Base-by-base conservation (phyloP, 64 coral and sea anemone species). In the Pocillopora verrucosa region DNA sequence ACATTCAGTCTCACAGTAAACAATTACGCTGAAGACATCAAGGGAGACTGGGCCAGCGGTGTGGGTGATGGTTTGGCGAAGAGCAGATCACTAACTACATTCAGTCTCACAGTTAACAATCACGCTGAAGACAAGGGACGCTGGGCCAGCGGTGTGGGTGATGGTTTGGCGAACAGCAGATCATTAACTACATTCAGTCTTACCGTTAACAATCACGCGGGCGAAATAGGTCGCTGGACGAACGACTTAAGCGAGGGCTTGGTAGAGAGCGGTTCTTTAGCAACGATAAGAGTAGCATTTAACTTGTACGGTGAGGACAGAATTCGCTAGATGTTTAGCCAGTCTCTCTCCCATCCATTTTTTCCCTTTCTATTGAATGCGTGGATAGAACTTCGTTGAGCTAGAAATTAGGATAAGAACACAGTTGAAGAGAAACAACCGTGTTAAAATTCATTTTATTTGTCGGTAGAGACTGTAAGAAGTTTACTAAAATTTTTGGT, bases 141-240 rank as follows among this genome's bases (percentile, higher is more conserved):
- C 3, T 77, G 75, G 75, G 37, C 16, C 1, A 0, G 5, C 0
- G 16, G 38, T 77, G 6, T 77, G 15, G 15, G 37, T 77, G 16
- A 58, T 0, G 38, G 13, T n/a, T 56, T 77, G 75, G 16, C 75
- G 45, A 56, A 6, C 15, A 77, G 22, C 75, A 41, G 16, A 19
- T 77, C 75, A 77, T 77, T 77, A 35, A 56, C 36, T 56, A 45
- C 35, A 77, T 77, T 77, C 37, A 77, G 16, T 77, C 75, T 77
- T 19, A 58, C 37, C 56, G 17, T 77, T 5, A 17, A 77, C 75
- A n/a, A 77, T 4, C 22, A 77, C 2, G 75, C 37, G 56, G 45
- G 56, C 9, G 9, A 2, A 10, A 20, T 9, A 10, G 20, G 67
- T 3, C 0, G 17, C 38, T 77, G 75, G 36, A 17, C 11, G 34